phyloP scores from a whole-genome alignment of 2,888 invertebrate species.

The Aleiodes testaceus region DNA sequence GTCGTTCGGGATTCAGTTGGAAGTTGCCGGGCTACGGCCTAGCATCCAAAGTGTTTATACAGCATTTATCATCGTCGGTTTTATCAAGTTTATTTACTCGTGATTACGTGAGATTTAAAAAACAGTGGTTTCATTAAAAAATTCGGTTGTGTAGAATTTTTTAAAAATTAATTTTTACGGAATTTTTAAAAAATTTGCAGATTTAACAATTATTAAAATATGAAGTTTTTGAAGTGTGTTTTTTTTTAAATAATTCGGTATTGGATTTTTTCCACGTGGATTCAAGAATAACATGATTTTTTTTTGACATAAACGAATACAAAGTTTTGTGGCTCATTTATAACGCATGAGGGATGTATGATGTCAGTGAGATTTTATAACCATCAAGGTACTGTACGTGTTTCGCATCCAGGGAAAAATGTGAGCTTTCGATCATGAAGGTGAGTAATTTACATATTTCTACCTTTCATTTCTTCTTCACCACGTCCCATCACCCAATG shows the following conservation, averaged over 20 bases:
- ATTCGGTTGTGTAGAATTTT: not conserved
- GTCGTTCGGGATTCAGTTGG: constrained; percentile 61
- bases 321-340: constrained; percentile 1
- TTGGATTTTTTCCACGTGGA: not conserved
- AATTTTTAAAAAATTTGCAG: not conserved
- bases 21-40: constrained; percentile 65
- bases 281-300: not conserved
- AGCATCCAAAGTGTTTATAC: constrained; percentile 44
- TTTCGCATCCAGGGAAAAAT: constrained; percentile 62
- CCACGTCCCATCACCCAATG: too few species aligned
- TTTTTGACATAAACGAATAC: not conserved
- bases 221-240: too few species aligned
- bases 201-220: not conserved
- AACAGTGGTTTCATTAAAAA: constrained; percentile 3
- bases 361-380: constrained; percentile 33
- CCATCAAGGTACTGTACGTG: constrained; percentile 49
- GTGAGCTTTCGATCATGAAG: constrained; percentile 65
- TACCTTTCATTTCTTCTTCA: too few species aligned
- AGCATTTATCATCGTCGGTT: not conserved
- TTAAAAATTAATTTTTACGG: not conserved
- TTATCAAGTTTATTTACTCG: not conserved
- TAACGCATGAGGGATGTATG: constrained; percentile 19
- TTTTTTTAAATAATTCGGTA: not conserved
- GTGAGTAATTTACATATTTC: constrained; percentile 52
- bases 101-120: not conserved